Evolutionary conservation across 2,888 invertebrate genomes (phyloP).

Genomic region (Microctonus hyperodae): DNA sequence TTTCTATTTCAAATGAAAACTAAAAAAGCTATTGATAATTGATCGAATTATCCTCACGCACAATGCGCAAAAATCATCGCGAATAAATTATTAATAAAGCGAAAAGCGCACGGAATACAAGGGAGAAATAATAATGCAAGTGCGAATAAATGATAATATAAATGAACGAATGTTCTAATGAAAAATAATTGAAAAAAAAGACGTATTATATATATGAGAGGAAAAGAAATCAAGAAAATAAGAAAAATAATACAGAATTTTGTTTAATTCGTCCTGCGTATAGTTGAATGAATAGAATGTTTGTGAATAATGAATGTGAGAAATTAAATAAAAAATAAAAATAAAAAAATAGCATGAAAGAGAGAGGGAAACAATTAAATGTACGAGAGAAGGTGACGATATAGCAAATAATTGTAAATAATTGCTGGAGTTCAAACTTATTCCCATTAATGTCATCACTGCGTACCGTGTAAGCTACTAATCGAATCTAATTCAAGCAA

Average conservation of each 20-base stretch:
- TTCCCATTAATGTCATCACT: slow-evolving; percentile 54
- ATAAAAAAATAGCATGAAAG: slow-evolving; percentile 24
- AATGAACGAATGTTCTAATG: slow-evolving; percentile 12
- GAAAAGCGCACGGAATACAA: background rate
- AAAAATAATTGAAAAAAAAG: slow-evolving; percentile 5
- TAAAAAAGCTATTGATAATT: background rate
- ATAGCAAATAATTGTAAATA: slow-evolving; percentile 59
- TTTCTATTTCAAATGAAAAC: background rate
- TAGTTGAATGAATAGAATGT: slow-evolving; percentile 26
- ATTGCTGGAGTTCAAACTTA: slow-evolving; percentile 60
- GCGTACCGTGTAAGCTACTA: slow-evolving; percentile 42
- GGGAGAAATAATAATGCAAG: slow-evolving; percentile 10
- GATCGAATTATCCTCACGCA: slow-evolving; percentile 9
- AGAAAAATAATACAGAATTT: slow-evolving; percentile 29
- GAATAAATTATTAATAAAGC: slow-evolving; percentile 2
- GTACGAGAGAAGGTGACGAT: slow-evolving; percentile 32
- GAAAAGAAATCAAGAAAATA: slow-evolving; percentile 15
- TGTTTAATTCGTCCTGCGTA: slow-evolving; percentile 31
- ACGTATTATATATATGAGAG: slow-evolving; percentile 14
- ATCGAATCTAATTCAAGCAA: slow-evolving; percentile 37
- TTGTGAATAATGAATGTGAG: slow-evolving; percentile 28
- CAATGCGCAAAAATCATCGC: slow-evolving; percentile 14
- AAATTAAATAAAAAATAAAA: slow-evolving; percentile 23
- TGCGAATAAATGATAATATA: background rate
- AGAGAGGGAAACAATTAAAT: slow-evolving; percentile 8